These are phyloP conservation scores for Sylvia atricapilla DNA, from an alignment of 2,113 vertebrate genomes.

Conservation along the genomic window DNA sequence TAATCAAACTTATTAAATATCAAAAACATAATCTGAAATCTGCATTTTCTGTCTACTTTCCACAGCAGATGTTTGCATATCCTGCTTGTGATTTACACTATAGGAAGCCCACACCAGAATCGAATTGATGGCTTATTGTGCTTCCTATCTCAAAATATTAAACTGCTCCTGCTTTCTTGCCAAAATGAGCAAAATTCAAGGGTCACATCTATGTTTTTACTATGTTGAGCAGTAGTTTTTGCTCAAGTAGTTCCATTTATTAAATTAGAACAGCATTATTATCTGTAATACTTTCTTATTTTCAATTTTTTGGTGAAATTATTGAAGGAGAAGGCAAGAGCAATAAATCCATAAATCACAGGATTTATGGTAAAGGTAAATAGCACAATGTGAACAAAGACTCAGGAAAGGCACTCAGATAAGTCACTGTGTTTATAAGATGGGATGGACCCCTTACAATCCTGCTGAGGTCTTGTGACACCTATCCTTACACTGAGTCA, in stretches of 20 bases:
- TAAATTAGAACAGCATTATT: background rate
- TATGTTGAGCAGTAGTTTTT: background rate
- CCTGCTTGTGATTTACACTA: background rate
- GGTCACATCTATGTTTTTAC: background rate
- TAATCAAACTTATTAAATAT: background rate
- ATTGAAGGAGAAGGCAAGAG: background rate
- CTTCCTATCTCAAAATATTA: background rate
- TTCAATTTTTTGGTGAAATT: background rate
- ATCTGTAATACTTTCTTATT: background rate
- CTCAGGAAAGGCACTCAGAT: background rate
- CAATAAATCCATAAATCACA: background rate
- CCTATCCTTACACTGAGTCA: background rate
- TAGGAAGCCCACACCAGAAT: background rate
- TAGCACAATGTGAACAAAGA: background rate
- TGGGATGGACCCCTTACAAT: background rate
- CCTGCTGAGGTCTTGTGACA: background rate
- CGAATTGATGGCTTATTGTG: background rate
- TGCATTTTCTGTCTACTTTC: background rate
- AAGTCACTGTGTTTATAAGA: background rate
- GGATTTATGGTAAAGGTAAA: background rate
- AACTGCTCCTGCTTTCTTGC: background rate
- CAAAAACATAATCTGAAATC: background rate
- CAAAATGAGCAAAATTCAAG: background rate
- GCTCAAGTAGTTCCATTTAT: background rate
- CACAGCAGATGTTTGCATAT: background rate